These are phyloP conservation scores for Lymantria dispar DNA, from an alignment of 2,888 invertebrate genomes.

Conservation along the genomic window DNA sequence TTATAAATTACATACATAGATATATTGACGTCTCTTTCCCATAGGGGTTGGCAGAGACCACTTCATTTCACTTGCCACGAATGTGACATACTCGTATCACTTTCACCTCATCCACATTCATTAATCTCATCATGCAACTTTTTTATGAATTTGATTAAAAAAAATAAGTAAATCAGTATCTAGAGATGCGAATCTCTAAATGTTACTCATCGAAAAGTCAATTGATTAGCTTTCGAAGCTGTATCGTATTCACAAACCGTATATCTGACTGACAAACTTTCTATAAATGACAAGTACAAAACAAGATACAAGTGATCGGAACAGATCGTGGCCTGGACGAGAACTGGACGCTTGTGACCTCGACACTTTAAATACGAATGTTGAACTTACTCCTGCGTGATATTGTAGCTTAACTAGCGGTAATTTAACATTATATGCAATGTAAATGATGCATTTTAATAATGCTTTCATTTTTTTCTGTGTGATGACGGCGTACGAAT, in stretches of 20 bases:
- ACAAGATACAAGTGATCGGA: constrained; percentile 23
- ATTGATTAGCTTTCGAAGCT: neutral
- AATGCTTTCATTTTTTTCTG: neutral
- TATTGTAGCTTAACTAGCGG: constrained; percentile 11
- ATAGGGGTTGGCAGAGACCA: too few species aligned
- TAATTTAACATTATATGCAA: constrained; percentile 3
- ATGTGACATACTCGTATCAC: too few species aligned
- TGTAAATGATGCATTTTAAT: too few species aligned
- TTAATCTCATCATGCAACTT: too few species aligned
- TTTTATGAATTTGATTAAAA: too few species aligned
- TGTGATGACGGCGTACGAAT: too few species aligned
- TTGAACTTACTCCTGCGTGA: constrained; percentile 24
- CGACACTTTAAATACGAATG: constrained; percentile 19
- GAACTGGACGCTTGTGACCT: constrained; percentile 12
- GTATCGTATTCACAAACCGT: neutral
- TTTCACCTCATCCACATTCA: too few species aligned
- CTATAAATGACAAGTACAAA: constrained; percentile 14
- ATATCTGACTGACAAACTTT: constrained; percentile 17
- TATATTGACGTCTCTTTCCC: too few species aligned
- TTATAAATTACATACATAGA: too few species aligned
- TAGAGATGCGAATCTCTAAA: neutral
- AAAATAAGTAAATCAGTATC: too few species aligned
- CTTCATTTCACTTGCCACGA: too few species aligned
- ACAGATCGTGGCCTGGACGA: constrained; percentile 24
- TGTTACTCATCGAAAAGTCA: neutral